Conservation (phyloP, 2,797 vertebrate species). For the Liparis tanakae region DNA sequence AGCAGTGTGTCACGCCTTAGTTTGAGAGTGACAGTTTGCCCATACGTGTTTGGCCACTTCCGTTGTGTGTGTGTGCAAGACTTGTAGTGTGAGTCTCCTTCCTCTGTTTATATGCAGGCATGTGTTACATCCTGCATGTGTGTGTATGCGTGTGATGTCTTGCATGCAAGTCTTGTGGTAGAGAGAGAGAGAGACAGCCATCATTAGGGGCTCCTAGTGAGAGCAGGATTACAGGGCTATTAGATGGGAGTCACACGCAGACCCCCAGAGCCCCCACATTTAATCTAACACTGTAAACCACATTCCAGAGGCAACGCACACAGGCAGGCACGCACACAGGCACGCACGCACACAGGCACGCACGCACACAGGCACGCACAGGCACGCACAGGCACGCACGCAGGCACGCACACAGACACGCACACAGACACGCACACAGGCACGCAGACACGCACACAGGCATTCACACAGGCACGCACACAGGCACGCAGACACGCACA, state of each 20-base stretch:
- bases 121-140: slow-evolving; percentile 45
- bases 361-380: not conserved
- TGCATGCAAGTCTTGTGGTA: slow-evolving; percentile 53
- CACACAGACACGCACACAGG: too few relatives aligned
- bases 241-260: slow-evolving; percentile 74
- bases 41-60: slow-evolving; percentile 32
- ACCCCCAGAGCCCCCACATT: slow-evolving; percentile 62
- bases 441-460: too few relatives aligned
- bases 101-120: slow-evolving; percentile 55
- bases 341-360: slow-evolving; percentile 15
- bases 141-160: slow-evolving; percentile 41
- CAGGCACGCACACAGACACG: too few relatives aligned
- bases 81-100: slow-evolving; percentile 36
- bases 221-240: slow-evolving; percentile 73
- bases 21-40: slow-evolving; percentile 41
- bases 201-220: slow-evolving; percentile 70
- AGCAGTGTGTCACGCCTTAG: slow-evolving; percentile 27
- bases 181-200: slow-evolving; percentile 52
- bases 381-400: too few relatives aligned
- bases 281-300: slow-evolving; percentile 69
- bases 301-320: slow-evolving; percentile 48
- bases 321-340: slow-evolving; percentile 17
- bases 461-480: too few relatives aligned
- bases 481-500: too few relatives aligned
- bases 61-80: slow-evolving; percentile 34